Percentiles rank a stretch among this genome's conserved stretches.
phyloP scores from a whole-genome alignment of 1,140 invertebrate species.

The Bombus vancouverensis region DNA sequence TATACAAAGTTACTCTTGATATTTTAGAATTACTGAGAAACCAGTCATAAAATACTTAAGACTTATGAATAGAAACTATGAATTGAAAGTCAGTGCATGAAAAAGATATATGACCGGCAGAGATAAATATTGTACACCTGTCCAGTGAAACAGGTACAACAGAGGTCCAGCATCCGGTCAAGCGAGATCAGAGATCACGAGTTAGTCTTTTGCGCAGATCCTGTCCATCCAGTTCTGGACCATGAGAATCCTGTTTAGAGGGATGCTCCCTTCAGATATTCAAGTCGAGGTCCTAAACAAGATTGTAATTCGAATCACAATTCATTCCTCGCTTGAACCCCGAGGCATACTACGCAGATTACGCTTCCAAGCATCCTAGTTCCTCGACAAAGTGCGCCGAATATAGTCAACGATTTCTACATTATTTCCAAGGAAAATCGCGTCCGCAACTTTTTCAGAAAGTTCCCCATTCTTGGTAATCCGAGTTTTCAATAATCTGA shows the following conservation, averaged over 20 bases:
- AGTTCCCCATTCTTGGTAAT: conserved; percentile 9
- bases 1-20: too few relatives aligned
- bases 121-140: conserved; percentile 16
- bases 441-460: background rate
- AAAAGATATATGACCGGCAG: background rate
- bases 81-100: background rate
- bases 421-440: background rate
- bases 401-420: background rate
- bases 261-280: conserved; percentile 48
- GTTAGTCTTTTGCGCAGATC: conserved; percentile 65
- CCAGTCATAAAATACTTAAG: too few relatives aligned
- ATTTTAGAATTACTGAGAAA: too few relatives aligned
- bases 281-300: conserved; percentile 34
- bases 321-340: conserved; percentile 22
- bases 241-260: conserved; percentile 56
- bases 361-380: background rate
- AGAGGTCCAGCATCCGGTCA: conserved; percentile 76
- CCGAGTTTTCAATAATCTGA: conserved; percentile 13
- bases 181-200: conserved; percentile 75
- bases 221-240: conserved; percentile 76
- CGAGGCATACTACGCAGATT: background rate
- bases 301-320: conserved; percentile 41
- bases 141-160: conserved; percentile 18
- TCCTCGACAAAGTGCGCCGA: background rate
- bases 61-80: background rate